Evolutionary conservation across 2,797 vertebrate genomes (phyloP).

Genomic region (Dromococcyx pavoninus): DNA sequence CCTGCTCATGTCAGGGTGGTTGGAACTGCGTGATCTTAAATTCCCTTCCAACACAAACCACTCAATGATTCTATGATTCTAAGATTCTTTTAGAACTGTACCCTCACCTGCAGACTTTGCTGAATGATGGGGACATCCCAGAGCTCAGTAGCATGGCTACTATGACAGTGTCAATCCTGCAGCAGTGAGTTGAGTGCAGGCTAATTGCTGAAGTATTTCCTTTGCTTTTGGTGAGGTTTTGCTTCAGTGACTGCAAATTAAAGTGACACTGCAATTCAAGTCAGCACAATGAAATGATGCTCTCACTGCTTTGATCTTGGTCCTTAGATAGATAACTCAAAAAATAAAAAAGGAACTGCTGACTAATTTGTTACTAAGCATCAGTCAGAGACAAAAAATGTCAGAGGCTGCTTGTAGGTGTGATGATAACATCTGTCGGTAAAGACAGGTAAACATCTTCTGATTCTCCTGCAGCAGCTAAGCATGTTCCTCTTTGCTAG

Average conservation of each 20-base stretch:
- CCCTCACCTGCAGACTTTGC: not conserved
- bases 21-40: no score
- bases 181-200: not conserved
- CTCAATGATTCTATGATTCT: no score
- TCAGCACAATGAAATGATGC: conserved; percentile 11
- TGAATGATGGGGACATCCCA: not conserved
- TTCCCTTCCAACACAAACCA: no score
- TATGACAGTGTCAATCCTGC: not conserved
- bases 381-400: not conserved
- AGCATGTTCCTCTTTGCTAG: conserved; percentile 51
- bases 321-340: conserved; percentile 3
- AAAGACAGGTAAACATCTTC: not conserved
- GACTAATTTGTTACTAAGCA: conserved; percentile 6
- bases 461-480: conserved; percentile 31
- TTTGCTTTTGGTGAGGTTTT: conserved; percentile 12
- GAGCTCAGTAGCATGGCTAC: not conserved
- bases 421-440: not conserved
- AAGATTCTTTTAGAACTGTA: not conserved
- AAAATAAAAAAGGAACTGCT: not conserved
- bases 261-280: conserved; percentile 47
- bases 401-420: not conserved
- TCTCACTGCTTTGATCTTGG: conserved; percentile 15
- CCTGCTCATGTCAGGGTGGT: no score
- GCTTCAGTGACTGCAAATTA: conserved; percentile 47
- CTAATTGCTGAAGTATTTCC: conserved; percentile 13